phyloP scores from a whole-genome alignment of 1,140 invertebrate genomes.

The Odontomachus brunneus region DNA sequence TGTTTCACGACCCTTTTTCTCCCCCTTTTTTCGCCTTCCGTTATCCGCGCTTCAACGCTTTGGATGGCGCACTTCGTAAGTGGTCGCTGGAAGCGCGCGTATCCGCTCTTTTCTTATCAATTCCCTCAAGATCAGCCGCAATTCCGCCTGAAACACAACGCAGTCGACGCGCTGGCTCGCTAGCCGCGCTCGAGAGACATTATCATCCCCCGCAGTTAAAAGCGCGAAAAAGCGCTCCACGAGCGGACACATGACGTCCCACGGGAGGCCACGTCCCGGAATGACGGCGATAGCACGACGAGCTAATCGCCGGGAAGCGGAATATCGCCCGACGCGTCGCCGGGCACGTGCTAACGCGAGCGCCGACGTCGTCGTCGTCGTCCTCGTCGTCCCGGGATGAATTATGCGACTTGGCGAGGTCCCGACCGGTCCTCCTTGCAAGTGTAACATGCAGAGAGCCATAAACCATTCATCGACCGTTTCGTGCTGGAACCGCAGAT shows the following conservation, averaged over 20 bases:
- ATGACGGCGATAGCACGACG: constrained; percentile 19
- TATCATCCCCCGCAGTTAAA: constrained; percentile 22
- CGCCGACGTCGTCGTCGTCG: constrained; percentile 33
- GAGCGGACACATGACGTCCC: background rate
- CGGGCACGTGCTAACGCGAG: constrained; percentile 42
- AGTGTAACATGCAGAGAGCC: constrained; percentile 50
- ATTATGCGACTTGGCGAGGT: constrained; percentile 51
- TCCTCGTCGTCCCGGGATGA: constrained; percentile 32
- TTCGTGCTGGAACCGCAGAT: constrained; percentile 49
- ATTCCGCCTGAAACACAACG: background rate
- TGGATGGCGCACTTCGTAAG: background rate
- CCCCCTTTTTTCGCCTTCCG: background rate
- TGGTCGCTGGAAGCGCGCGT: background rate
- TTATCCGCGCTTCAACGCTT: background rate
- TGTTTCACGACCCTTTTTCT: background rate
- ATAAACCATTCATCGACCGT: constrained; percentile 55
- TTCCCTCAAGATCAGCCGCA: constrained; percentile 15
- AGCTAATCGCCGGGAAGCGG: constrained; percentile 53
- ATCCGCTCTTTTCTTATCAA: constrained; percentile 4
- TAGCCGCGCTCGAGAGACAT: constrained; percentile 4
- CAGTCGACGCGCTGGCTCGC: too few species aligned
- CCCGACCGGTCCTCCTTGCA: constrained; percentile 36
- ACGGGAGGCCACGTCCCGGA: background rate
- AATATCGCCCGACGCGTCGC: constrained; percentile 15
- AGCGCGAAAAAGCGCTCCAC: background rate